phyloP scores from a whole-genome alignment of 2,888 invertebrate species.

The Rhyacophila evoluta region DNA sequence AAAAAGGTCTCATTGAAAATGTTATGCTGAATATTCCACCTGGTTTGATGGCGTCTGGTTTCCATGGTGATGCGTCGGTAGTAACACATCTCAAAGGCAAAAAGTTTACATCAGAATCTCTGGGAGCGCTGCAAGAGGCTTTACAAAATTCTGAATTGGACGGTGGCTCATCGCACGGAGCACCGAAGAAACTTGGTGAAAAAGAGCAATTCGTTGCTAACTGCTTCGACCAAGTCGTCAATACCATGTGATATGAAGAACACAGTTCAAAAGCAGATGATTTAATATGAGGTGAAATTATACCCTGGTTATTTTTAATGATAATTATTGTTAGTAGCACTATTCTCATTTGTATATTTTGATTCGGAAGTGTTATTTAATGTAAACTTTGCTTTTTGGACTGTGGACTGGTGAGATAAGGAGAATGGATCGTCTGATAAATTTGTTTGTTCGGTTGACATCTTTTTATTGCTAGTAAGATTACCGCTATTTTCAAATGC shows the following conservation, averaged over 20 bases:
- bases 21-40: conserved; percentile 75
- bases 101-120: conserved; percentile 74
- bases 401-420: background rate
- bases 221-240: conserved; percentile 74
- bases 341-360: conserved; percentile 1
- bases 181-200: conserved; percentile 63
- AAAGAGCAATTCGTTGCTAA: conserved; percentile 74
- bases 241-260: conserved; percentile 63
- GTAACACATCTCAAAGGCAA: conserved; percentile 76
- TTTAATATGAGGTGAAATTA: background rate
- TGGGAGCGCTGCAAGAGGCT: conserved; percentile 71
- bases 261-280: conserved; percentile 58
- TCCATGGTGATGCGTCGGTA: conserved; percentile 75
- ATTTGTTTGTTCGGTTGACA: background rate
- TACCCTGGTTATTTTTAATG: background rate
- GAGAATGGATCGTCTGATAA: background rate
- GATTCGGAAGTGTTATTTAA: conserved; percentile 2
- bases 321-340: background rate
- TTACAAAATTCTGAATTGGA: conserved; percentile 60
- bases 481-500: background rate
- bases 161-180: conserved; percentile 60
- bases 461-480: background rate
- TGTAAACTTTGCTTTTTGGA: conserved; percentile 1
- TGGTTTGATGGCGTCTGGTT: conserved; percentile 71
- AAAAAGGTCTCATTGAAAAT: conserved; percentile 75